A percentile compares a stretch with the other conserved stretches of the same genome.
Evolutionary conservation across 37 sponge, comb jelly and placozoan genomes (phyloP).

Genomic region (Diacarnus erythraeanus): DNA sequence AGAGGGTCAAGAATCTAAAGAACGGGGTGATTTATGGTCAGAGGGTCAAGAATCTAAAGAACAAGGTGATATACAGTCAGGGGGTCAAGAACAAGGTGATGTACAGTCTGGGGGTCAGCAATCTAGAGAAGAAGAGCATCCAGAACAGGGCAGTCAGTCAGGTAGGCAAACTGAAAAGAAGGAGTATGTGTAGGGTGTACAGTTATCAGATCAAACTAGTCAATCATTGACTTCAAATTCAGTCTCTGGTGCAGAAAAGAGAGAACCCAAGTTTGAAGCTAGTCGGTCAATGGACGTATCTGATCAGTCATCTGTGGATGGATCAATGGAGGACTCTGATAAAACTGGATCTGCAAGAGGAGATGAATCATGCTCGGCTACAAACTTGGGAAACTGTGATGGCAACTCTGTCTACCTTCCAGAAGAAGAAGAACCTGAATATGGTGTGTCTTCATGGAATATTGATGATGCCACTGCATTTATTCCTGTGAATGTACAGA

Average conservation of each 20-base stretch:
- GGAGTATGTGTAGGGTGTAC: no score
- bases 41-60: background rate
- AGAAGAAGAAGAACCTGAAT: background rate
- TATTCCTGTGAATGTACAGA: background rate
- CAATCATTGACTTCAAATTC: no score
- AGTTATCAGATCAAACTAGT: no score
- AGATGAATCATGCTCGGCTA: background rate
- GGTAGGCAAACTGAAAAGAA: background rate
- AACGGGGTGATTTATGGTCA: background rate
- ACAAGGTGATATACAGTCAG: background rate
- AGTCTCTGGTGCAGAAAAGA: no score
- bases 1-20: background rate
- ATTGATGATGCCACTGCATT: background rate
- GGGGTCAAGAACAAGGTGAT: background rate
- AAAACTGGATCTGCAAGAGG: background rate
- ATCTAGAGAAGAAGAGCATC: background rate
- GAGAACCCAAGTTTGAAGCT: no score
- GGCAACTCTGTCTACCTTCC: background rate
- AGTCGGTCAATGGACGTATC: background rate
- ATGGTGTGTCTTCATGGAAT: conserved; percentile 1
- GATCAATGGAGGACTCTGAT: background rate
- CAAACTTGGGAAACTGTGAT: background rate
- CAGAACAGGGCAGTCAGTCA: background rate
- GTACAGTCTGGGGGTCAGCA: background rate
- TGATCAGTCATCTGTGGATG: background rate